Evolutionary conservation across 2,113 vertebrate species (phyloP).

Genomic region (Pseudopodoces humilis): DNA sequence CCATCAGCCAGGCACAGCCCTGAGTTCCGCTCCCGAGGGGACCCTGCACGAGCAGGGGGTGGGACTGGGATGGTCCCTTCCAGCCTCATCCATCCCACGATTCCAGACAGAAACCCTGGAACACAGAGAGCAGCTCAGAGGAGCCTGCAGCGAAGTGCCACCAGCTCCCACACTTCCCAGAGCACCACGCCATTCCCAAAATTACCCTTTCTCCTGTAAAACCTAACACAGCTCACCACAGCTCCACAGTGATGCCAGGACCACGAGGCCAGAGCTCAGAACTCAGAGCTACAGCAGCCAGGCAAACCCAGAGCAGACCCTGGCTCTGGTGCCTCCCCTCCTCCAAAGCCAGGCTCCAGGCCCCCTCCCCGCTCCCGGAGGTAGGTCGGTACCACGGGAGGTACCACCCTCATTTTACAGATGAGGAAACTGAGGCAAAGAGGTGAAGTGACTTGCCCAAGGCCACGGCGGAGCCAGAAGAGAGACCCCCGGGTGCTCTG

Average conservation of each 20-base stretch:
- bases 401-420: conserved; percentile 64
- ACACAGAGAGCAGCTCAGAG: neutral
- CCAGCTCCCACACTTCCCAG: neutral
- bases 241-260: rapidly evolving
- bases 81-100: neutral
- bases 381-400: conserved; percentile 58
- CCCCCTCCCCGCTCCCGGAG: conserved; percentile 9
- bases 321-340: neutral
- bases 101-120: neutral
- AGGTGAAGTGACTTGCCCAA: conserved; percentile 54
- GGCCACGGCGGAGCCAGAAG: neutral
- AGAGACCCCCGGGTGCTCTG: neutral
- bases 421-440: conserved; percentile 67
- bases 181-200: rapidly evolving
- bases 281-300: neutral
- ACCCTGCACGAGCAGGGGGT: neutral
- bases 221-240: neutral
- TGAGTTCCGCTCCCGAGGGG: rapidly evolving
- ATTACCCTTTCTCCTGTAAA: rapidly evolving
- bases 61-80: neutral
- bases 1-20: neutral
- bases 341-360: neutral
- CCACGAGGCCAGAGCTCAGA: rapidly evolving
- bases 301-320: neutral
- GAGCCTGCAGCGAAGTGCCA: rapidly evolving